A percentile compares a stretch with the other conserved stretches of the same genome.
Conservation (phyloP, 2,113 vertebrate species). For the Oreochromis tanganicae region DNA sequence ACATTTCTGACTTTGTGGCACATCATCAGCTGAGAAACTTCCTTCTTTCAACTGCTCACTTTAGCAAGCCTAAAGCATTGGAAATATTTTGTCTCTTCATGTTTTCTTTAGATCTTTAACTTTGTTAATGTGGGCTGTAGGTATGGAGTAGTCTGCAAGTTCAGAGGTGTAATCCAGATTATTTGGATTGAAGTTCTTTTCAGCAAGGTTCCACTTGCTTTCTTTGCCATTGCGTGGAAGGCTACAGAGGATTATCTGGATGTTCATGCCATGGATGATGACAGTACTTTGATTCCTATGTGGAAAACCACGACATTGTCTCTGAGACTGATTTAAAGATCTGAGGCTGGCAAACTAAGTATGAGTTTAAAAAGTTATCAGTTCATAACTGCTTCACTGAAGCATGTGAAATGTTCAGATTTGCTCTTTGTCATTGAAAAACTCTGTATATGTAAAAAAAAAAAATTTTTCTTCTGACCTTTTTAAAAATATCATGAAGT, state of each 20-base stretch:
- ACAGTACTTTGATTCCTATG: constrained; percentile 75
- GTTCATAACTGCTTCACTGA: background rate
- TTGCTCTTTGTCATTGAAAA: background rate
- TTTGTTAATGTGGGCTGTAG: background rate
- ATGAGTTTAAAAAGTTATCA: background rate
- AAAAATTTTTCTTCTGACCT: background rate
- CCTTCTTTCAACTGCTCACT: background rate
- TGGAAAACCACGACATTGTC: constrained; percentile 83
- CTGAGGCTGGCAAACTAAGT: constrained; percentile 78
- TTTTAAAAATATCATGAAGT: background rate
- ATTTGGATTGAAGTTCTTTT: background rate
- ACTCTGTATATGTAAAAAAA: background rate
- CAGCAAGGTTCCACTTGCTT: background rate
- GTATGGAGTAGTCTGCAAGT: background rate
- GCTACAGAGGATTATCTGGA: constrained; percentile 81
- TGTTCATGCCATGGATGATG: constrained; percentile 80
- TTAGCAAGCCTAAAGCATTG: background rate
- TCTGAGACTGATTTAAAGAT: constrained; percentile 78
- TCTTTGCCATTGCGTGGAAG: constrained; percentile 45
- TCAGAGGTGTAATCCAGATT: background rate
- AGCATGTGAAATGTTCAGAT: background rate
- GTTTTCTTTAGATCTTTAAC: background rate
- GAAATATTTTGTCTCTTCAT: background rate
- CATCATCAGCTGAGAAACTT: background rate
- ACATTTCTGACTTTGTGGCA: constrained; percentile 31